These are phyloP conservation scores for Heliconius congener DNA, from an alignment of 1,140 invertebrate genomes.

Conservation along the genomic window DNA sequence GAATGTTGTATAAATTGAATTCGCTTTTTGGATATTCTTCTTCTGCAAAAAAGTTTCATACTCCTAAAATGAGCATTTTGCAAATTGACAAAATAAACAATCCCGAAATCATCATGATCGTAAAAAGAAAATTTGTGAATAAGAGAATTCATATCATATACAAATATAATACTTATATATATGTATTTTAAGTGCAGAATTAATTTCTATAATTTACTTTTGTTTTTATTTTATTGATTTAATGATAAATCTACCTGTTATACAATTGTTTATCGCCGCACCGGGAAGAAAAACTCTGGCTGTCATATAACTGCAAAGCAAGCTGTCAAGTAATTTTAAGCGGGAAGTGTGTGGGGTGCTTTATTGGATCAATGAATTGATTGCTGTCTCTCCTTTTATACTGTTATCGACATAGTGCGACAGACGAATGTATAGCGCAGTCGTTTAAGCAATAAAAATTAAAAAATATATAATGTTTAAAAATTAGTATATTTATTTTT, in stretches of 20 bases:
- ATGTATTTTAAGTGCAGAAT: too few species aligned
- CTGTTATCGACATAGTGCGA: not conserved
- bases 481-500: not conserved
- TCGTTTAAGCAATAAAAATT: not conserved
- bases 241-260: not conserved
- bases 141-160: too few species aligned
- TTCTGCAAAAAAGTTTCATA: too few species aligned
- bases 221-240: not conserved
- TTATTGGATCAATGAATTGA: conserved; percentile 21
- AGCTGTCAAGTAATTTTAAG: conserved; percentile 14
- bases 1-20: too few species aligned
- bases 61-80: too few species aligned
- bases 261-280: not conserved
- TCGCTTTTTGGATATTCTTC: too few species aligned
- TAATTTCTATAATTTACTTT: not conserved
- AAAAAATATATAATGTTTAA: not conserved
- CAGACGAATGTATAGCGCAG: conserved; percentile 3
- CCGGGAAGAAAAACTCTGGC: not conserved
- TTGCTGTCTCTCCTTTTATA: conserved; percentile 8
- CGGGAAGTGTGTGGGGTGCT: conserved; percentile 29
- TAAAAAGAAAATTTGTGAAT: not conserved
- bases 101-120: not conserved
- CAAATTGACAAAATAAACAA: not conserved
- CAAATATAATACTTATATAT: too few species aligned
- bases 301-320: not conserved